Conservation (phyloP, 1,140 invertebrate species). For the Leptonema lineaticorne region DNA sequence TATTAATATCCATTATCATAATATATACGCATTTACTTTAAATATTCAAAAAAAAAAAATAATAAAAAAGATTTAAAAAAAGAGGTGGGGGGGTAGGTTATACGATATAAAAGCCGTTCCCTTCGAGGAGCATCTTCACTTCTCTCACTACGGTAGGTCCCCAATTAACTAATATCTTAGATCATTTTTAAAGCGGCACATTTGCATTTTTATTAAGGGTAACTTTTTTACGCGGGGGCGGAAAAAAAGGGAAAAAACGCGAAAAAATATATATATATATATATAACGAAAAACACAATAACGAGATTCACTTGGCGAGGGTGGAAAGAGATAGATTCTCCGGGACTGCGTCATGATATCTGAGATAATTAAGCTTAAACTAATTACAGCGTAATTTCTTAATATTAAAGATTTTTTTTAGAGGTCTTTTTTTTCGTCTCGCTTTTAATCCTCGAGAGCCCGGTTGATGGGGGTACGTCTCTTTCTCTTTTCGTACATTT, state of each 20-base stretch:
- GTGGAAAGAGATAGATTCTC: slow-evolving; percentile 22
- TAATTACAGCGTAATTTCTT: slow-evolving; percentile 43
- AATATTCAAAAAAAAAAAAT: too few species aligned
- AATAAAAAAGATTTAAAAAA: too few species aligned
- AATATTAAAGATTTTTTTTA: slow-evolving; percentile 42
- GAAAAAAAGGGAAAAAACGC: slow-evolving; percentile 25
- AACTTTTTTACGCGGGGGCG: slow-evolving; percentile 30
- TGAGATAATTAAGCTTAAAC: slow-evolving; percentile 41
- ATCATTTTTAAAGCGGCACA: slow-evolving; percentile 43
- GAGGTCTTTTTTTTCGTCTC: too few species aligned
- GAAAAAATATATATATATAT: too few species aligned
- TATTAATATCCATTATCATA: too few species aligned
- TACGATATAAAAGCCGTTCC: too few species aligned
- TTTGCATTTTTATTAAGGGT: slow-evolving; percentile 44
- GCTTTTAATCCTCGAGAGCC: slow-evolving; percentile 30
- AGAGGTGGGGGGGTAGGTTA: too few species aligned
- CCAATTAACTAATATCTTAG: slow-evolving; percentile 44
- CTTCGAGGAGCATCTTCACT: slow-evolving; percentile 18
- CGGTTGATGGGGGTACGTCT: slow-evolving; percentile 4
- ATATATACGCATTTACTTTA: too few species aligned
- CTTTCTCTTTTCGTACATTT: background rate
- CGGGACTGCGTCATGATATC: slow-evolving; percentile 36
- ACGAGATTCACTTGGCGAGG: slow-evolving; percentile 37
- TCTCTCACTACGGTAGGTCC: slow-evolving; percentile 19
- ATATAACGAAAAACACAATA: slow-evolving; percentile 36